Base-by-base conservation (phyloP, 2,888 invertebrate genomes). In the Silvanus unidentatus region DNA sequence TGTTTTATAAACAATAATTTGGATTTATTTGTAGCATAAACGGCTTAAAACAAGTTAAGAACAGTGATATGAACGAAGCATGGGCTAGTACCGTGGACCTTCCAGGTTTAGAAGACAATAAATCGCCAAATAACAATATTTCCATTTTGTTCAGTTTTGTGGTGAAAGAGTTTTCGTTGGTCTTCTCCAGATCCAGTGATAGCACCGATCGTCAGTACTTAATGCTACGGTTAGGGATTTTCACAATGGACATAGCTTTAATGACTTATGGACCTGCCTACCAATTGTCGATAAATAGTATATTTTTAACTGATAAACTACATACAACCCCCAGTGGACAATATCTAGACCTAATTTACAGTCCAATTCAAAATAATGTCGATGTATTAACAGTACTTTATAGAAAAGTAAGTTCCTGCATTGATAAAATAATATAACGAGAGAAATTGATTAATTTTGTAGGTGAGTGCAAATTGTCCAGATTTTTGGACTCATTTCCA, bases 401-500 rank as follows among this genome's bases (percentile, higher is more conserved):
- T 64, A 77, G 89, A 64, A 87, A 87, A 78, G 87, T 86, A 65
- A 60, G 58, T 45, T 29, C 5, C 40, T 39, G 13, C 37, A 42
- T 42, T 38, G 28, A 28, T n/a, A n/a, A n/a, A n/a, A n/a, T n/a
- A n/a, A n/a, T n/a, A n/a, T n/a, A n/a, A n/a, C n/a, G n/a, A n/a
- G n/a, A 28, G 10, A 28, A 28, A 28, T 28, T 10, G 6, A 28
- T 28, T 6, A 28, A 28, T 55, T 48, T 65, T 66, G 0, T 59
- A 87, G 87, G 88, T 89, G 0, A 79, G 81, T 37, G 84, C 88
- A 0, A 80, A 82, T 59, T 90, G 90, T 66, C 88, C 89, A 0
- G 90, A 91, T 66, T 90, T 89, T 70, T 81, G 83, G 61, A 78
- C 81, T 0, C 83, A 86, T 62, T 91, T 89, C 66, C 85, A 86